Evolutionary conservation across 1,140 invertebrate genomes (phyloP), one percentile per base, ranked within the genome.

Genomic region (Caenorhabditis inopinata): DNA sequence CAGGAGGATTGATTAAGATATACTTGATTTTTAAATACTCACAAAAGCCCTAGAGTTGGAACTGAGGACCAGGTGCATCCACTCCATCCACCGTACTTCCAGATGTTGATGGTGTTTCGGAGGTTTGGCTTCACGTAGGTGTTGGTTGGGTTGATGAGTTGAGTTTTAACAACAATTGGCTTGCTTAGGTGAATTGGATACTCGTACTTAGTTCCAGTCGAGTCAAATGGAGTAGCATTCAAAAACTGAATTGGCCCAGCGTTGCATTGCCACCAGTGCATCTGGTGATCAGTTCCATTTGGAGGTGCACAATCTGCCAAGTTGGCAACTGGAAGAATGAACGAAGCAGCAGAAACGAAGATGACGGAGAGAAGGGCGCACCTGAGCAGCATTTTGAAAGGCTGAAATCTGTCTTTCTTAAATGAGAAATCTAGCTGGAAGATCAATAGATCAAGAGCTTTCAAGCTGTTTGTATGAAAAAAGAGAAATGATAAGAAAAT

Each of bases 101-200:
- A 75, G 11, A 75, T 16, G 45, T 75, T 75, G 74, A 75, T 45
- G 25, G 74, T 75, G 25, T 47, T 48, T 16, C 45, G 35, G 16
- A 75, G 47, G 18, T 48, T 47, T 51, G 74, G 74, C 16, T 47
- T 35, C 16, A 49, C 45, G 48, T 75, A 75, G 14, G 47, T 51
- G n/a, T 48, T 47, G 1, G 14, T 51, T 29, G 45, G 74, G 11
- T 75, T 75, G 11, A n/a, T 51, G 25, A 75, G 29, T 48, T 75
- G 45, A 47, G 74, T 75, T 23, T 75, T 75, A 27, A 75, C 74
- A 35, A 75, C 74, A 48, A 75, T 75, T 75, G 74, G 74, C 16
- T 75, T 47, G 14, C 45, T 48, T 45, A 75, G 29, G 48, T 75
- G 74, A 38, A 75, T 75, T 51, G 74, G 74, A 27, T 75, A 75